Evolutionary conservation across 2,797 vertebrate genomes (phyloP).

Genomic region (Paguma larvata): DNA sequence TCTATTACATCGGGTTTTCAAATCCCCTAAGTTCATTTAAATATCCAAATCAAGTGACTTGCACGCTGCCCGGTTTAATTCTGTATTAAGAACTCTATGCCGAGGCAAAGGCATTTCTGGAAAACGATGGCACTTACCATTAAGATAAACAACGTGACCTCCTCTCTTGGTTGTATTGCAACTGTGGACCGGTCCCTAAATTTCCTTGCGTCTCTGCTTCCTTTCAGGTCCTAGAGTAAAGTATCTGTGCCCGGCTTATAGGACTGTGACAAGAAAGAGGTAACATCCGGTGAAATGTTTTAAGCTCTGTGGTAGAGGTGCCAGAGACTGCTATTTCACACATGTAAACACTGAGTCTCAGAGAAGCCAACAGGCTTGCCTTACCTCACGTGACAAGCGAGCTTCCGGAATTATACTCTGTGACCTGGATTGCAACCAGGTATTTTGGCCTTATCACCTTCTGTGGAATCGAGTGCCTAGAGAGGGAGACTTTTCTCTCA

Average conservation of each 20-base stretch:
- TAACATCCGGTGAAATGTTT: slow-evolving; percentile 53
- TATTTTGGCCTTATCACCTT: background rate
- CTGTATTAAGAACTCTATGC: slow-evolving; percentile 47
- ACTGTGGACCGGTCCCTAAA: background rate
- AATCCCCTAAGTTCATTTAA: slow-evolving; percentile 45
- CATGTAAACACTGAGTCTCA: slow-evolving; percentile 64
- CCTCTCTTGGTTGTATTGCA: background rate
- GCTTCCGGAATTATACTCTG: background rate
- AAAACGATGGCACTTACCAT: background rate
- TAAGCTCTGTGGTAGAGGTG: slow-evolving; percentile 25
- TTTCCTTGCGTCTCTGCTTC: slow-evolving; percentile 35
- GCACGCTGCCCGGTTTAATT: slow-evolving; percentile 25
- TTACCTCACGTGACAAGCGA: slow-evolving; percentile 11
- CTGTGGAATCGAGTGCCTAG: background rate
- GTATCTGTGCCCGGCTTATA: background rate
- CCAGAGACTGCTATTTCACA: slow-evolving; percentile 62
- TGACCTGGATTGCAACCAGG: background rate
- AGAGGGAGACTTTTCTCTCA: background rate
- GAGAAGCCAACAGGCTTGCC: slow-evolving; percentile 15
- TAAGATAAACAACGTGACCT: background rate
- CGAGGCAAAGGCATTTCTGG: slow-evolving; percentile 46
- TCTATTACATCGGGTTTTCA: slow-evolving; percentile 60
- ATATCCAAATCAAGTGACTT: slow-evolving; percentile 35
- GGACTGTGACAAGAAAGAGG: background rate
- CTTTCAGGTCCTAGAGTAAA: background rate